These are phyloP conservation scores for Crossaster papposus DNA, from an alignment of 53 echinoderm and acorn worm genomes.

Conservation along the genomic window DNA sequence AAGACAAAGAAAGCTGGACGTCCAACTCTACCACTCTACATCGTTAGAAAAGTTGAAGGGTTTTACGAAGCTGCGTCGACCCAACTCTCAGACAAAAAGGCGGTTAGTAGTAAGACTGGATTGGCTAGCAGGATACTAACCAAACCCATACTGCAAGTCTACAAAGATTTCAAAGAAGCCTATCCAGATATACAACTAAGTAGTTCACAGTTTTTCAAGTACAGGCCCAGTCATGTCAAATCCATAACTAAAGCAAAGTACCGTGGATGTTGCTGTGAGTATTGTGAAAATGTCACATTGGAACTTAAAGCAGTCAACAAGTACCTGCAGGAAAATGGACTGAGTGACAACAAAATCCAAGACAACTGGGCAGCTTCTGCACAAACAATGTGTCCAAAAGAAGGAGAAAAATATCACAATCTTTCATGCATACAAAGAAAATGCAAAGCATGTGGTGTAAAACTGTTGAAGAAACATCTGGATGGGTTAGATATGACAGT, in stretches of 20 bases:
- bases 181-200: constrained; percentile 11
- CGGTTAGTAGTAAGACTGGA: constrained; percentile 12
- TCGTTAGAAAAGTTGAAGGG: constrained; percentile 22
- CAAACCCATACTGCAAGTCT: constrained; percentile 21
- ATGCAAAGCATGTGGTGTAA: constrained; percentile 43
- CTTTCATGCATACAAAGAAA: constrained; percentile 29
- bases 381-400: neutral
- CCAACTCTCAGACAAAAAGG: constrained; percentile 23
- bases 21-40: constrained; percentile 17
- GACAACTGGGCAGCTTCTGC: neutral
- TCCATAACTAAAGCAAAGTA: constrained; percentile 50
- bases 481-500: constrained; percentile 12
- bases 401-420: constrained; percentile 22
- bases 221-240: constrained; percentile 49
- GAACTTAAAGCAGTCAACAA: constrained; percentile 48
- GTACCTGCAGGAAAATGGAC: constrained; percentile 14
- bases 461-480: constrained; percentile 36
- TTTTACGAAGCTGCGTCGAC: constrained; percentile 9
- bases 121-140: constrained; percentile 14
- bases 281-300: constrained; percentile 60
- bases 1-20: constrained; percentile 12
- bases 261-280: constrained; percentile 62
- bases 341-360: neutral
- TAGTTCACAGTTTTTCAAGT: constrained; percentile 36
- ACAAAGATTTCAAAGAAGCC: constrained; percentile 23